phyloP scores from a whole-genome alignment of 1,140 invertebrate genomes.

The Drosophila erecta region DNA sequence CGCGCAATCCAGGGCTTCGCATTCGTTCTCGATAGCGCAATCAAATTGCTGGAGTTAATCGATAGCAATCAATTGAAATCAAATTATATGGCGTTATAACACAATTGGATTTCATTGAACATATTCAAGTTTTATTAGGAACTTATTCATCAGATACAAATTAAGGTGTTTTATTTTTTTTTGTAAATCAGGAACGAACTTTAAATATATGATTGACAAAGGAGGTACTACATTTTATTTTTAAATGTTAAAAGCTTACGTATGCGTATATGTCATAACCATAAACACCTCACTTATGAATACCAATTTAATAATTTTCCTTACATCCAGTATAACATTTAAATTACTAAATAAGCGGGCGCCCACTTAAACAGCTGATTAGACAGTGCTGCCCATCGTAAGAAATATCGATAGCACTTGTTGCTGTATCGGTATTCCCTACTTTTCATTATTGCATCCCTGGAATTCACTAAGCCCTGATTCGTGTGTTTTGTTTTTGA shows the following conservation, averaged over 20 bases:
- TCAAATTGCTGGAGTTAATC: not conserved
- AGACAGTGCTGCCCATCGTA: slow-evolving; percentile 1
- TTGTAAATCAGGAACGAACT: too few species aligned
- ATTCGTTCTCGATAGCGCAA: not conserved
- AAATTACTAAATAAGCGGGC: not conserved
- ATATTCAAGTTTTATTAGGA: too few species aligned
- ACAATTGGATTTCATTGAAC: too few species aligned
- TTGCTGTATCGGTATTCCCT: slow-evolving; percentile 36
- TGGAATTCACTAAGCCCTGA: slow-evolving; percentile 27
- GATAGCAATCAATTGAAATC: not conserved
- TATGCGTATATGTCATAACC: too few species aligned
- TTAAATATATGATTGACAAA: too few species aligned
- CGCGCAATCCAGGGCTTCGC: not conserved
- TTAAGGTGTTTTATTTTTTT: too few species aligned
- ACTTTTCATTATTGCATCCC: not conserved
- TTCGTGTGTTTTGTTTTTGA: slow-evolving; percentile 66
- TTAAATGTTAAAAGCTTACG: too few species aligned
- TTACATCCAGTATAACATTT: not conserved
- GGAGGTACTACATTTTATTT: too few species aligned
- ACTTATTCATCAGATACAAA: too few species aligned
- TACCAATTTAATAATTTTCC: not conserved
- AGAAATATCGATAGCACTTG: slow-evolving; percentile 29
- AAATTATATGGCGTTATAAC: not conserved
- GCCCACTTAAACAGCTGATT: not conserved
- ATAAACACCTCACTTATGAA: not conserved